Evolutionary conservation across 2,113 vertebrate genomes (phyloP).

Genomic region (Phaethon lepturus): DNA sequence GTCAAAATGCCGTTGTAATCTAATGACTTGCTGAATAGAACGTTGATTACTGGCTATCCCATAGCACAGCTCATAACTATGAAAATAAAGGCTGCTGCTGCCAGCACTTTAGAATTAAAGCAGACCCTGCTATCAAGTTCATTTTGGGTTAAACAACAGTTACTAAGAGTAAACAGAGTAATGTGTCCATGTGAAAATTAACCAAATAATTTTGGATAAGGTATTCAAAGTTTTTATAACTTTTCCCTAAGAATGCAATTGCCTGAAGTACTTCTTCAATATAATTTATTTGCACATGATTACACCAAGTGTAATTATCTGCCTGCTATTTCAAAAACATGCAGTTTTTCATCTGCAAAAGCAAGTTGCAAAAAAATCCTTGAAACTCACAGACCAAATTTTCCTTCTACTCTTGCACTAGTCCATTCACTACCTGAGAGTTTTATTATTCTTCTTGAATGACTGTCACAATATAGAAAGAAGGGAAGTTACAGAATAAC

Average conservation of each 20-base stretch:
- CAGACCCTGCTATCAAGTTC: background rate
- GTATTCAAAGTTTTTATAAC: background rate
- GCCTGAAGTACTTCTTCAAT: background rate
- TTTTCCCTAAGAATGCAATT: background rate
- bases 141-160: background rate
- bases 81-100: background rate
- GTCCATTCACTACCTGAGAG: background rate
- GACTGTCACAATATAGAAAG: background rate
- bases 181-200: background rate
- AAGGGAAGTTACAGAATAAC: background rate
- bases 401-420: background rate
- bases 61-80: background rate
- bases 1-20: constrained; percentile 61
- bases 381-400: background rate
- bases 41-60: background rate
- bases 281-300: background rate
- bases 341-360: background rate
- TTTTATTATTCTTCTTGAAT: background rate
- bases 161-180: background rate
- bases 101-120: background rate
- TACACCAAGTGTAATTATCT: background rate
- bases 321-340: background rate
- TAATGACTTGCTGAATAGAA: constrained; percentile 52
- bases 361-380: background rate
- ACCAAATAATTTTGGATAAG: background rate